Base-by-base conservation (phyloP, 2,797 vertebrate genomes). In the Cuniculus paca region DNA sequence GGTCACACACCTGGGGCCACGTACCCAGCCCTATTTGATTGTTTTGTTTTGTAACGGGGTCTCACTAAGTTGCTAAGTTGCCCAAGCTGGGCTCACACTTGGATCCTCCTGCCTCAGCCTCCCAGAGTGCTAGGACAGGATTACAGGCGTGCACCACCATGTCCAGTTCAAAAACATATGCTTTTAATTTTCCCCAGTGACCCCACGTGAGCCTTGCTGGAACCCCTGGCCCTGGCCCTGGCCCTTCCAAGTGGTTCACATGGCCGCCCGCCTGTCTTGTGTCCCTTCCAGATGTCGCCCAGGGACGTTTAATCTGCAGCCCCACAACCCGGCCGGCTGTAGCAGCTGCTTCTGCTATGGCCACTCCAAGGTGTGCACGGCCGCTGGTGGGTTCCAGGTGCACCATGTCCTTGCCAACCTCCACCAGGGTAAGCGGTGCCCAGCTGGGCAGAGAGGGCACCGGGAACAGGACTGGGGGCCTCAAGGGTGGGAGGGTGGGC, bases 261-360 rank as follows among this genome's bases (percentile, higher is more conserved):
- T 3, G 60, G 39, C 34, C 68, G 20, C 42, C 0, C 36, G 54
- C 22, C 17, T 34, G 90, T 45, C 22, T 31, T 54, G 13, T 36
- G 82, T 4, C 0, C 31, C 13, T 92, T 87, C n/a, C 98, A 99
- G 99, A 94, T 99, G 99, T 97, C 99, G 99, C 88, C 99, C 99
- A 0, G 99, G 99, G 8, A 99, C 98, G 36, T 99, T 99, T 95
- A 99, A 99, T 97, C 98, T 99, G 7, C 99, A 99, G 95, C 95
- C 97, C 80, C 97, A 96, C 87, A 99, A 99, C 96, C 98, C 98
- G 0, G 56, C 88, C 0, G 99, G 99, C 84, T 99, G 99, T 97
- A 99, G 98, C 93, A 97, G 98, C 31, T 99, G 99, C 97, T 99
- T 99, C 98, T 99, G 99, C 97, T 99, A 98, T 0, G 99, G 99